phyloP scores from a whole-genome alignment of 2,797 vertebrate species.

The Apogon talboti region DNA sequence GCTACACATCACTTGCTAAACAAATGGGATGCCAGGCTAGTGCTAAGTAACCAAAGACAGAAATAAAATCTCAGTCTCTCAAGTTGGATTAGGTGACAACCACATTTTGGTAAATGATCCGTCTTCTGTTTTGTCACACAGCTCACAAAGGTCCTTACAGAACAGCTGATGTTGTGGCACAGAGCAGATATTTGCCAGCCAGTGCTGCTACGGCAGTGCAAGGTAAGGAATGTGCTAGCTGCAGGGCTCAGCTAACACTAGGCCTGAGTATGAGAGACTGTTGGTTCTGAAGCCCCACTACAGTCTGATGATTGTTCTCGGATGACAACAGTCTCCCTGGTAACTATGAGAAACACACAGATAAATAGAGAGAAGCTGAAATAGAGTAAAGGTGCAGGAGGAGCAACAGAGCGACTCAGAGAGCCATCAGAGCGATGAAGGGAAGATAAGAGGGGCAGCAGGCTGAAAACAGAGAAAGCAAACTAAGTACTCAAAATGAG shows the following conservation, averaged over 20 bases:
- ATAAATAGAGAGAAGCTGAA: slow-evolving; percentile 25
- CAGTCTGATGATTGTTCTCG: slow-evolving; percentile 61
- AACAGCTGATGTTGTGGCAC: slow-evolving; percentile 34
- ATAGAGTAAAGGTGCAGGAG: slow-evolving; percentile 15
- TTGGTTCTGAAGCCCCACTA: slow-evolving; percentile 45
- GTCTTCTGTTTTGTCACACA: background rate
- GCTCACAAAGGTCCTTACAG: slow-evolving; percentile 17
- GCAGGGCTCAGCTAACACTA: slow-evolving; percentile 36
- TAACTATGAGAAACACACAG: slow-evolving; percentile 46
- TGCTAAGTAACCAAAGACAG: slow-evolving; percentile 6
- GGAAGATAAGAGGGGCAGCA: slow-evolving; percentile 3
- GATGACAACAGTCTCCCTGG: slow-evolving; percentile 56
- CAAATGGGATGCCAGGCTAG: slow-evolving; percentile 35
- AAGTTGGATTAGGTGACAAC: background rate
- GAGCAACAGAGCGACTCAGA: slow-evolving; percentile 20
- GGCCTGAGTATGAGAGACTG: slow-evolving; percentile 29
- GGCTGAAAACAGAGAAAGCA: background rate
- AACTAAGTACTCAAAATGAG: slow-evolving; percentile 17
- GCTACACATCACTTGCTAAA: slow-evolving; percentile 13
- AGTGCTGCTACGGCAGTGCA: slow-evolving; percentile 23
- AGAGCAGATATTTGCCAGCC: slow-evolving; percentile 25
- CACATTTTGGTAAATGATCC: background rate
- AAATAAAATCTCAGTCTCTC: background rate
- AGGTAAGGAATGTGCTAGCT: slow-evolving; percentile 36
- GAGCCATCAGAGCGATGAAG: slow-evolving; percentile 8